phyloP scores from a whole-genome alignment of 2,113 vertebrate species.

The Scortum barcoo region DNA sequence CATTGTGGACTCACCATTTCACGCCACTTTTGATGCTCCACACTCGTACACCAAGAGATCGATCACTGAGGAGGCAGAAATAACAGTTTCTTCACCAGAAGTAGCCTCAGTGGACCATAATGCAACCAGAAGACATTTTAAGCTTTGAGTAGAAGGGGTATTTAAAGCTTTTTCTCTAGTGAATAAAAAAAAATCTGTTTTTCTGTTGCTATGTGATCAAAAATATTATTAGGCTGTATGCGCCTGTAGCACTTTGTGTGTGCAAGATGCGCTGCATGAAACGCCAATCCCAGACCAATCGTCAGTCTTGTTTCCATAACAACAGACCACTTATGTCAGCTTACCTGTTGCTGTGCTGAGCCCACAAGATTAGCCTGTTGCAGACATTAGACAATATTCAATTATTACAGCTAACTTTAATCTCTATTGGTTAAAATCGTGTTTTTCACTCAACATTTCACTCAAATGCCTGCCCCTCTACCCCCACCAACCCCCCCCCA shows the following conservation, averaged over 20 bases:
- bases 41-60: conserved; percentile 7
- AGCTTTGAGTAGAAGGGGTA: not conserved
- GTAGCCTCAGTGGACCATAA: not conserved
- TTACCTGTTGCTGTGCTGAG: conserved; percentile 30
- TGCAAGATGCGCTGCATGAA: conserved; percentile 8
- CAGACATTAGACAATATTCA: conserved; percentile 5
- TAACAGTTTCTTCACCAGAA: conserved; percentile 8
- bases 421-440: not conserved
- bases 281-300: not conserved
- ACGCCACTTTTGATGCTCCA: not conserved
- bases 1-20: not conserved
- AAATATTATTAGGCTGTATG: conserved; percentile 8
- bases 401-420: not conserved
- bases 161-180: not conserved
- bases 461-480: too few relatives aligned
- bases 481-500: too few relatives aligned
- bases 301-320: conserved; percentile 60
- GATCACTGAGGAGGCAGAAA: conserved; percentile 8
- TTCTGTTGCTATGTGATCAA: conserved; percentile 26
- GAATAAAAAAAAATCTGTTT: not conserved
- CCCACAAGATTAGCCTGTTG: not conserved
- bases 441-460: not conserved
- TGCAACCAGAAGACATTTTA: not conserved
- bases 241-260: not conserved
- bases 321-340: conserved; percentile 32